phyloP scores from a whole-genome alignment of 2,797 vertebrate species.

The Tangara arthus region DNA sequence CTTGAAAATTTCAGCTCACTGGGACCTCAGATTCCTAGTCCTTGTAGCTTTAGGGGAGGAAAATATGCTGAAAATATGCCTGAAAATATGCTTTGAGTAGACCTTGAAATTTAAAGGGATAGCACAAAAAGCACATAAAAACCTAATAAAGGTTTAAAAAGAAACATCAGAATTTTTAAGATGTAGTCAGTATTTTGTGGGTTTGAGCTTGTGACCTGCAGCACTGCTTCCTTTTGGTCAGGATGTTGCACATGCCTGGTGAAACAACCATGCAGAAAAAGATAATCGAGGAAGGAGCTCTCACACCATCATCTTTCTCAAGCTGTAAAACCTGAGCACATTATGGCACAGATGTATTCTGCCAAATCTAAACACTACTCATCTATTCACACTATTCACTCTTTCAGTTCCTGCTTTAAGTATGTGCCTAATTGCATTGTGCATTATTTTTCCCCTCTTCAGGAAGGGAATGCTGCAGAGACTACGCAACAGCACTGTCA shows the following conservation, averaged over 20 bases:
- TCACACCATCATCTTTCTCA: background rate
- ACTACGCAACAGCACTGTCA: background rate
- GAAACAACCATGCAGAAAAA: background rate
- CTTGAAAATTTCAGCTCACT: background rate
- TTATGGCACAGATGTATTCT: background rate
- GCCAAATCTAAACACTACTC: background rate
- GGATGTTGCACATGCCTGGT: rapidly evolving
- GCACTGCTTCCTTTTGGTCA: background rate
- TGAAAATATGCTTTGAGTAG: background rate
- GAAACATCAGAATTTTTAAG: background rate
- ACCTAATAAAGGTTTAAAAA: background rate
- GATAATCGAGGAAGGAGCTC: background rate
- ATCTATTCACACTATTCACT: background rate
- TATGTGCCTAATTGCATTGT: rapidly evolving
- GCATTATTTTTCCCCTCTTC: background rate
- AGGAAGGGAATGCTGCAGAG: background rate
- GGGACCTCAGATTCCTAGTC: background rate
- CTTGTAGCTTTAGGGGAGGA: background rate
- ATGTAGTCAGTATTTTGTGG: background rate
- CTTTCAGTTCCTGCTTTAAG: background rate
- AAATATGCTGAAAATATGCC: background rate
- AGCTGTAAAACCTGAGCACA: background rate
- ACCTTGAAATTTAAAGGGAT: background rate
- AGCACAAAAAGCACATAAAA: background rate
- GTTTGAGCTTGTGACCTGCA: background rate